phyloP scores from a whole-genome alignment of 2,888 invertebrate genomes.

The Trachelus troglodyta region DNA sequence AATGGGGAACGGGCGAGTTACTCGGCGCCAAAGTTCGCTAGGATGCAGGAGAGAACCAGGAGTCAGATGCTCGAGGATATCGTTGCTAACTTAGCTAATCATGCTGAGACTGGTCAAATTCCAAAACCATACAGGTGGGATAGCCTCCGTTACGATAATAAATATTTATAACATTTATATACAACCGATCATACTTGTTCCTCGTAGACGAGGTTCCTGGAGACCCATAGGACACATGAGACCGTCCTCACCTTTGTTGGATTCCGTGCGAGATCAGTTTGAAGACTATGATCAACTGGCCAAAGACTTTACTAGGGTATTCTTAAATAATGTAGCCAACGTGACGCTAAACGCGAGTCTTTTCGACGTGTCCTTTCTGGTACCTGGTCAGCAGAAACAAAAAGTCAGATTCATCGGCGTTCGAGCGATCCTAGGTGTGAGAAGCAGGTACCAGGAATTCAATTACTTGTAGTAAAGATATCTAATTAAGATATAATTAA shows the following conservation, averaged over 20 bases:
- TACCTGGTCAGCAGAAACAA: constrained; percentile 88
- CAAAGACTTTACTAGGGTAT: constrained; percentile 90
- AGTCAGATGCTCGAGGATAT: constrained; percentile 96
- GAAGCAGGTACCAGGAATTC: constrained; percentile 76
- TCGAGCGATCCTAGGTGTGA: constrained; percentile 88
- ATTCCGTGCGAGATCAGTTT: constrained; percentile 92
- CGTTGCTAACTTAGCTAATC: constrained; percentile 92
- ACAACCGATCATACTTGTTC: not conserved
- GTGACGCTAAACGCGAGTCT: constrained; percentile 82
- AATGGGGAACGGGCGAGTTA: constrained; percentile 94
- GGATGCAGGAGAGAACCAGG: constrained; percentile 93
- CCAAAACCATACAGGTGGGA: constrained; percentile 86
- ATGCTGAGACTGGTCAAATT: constrained; percentile 95
- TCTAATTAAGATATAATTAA: not conserved
- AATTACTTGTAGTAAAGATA: not conserved
- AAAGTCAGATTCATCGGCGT: constrained; percentile 92
- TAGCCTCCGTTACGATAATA: not conserved
- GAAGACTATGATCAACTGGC: constrained; percentile 95
- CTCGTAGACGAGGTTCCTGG: constrained; percentile 81
- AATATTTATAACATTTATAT: not conserved
- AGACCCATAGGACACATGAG: constrained; percentile 95
- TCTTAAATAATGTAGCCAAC: constrained; percentile 86
- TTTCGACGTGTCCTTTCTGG: constrained; percentile 91
- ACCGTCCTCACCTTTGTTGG: constrained; percentile 90
- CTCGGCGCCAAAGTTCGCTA: constrained; percentile 93